These are phyloP conservation scores for Aurelia coerulea DNA, from an alignment of 30 jellyfish, hydroid and myxozoan species.

Conservation along the genomic window DNA sequence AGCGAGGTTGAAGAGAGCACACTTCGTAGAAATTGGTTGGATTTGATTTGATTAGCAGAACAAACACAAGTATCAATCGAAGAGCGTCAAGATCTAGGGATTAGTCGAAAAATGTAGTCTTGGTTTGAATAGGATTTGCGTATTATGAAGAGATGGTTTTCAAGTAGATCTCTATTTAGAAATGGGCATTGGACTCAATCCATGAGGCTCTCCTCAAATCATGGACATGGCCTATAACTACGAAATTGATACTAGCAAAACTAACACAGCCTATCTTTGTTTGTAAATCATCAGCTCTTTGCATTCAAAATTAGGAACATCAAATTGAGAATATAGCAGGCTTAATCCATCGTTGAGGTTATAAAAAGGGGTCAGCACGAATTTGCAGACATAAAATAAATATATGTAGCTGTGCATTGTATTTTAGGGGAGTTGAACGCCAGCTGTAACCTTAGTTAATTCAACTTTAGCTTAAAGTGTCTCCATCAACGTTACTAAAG, in stretches of 20 bases:
- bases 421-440: slow-evolving; percentile 1
- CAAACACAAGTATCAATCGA: slow-evolving; percentile 61
- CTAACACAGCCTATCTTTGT: slow-evolving; percentile 50
- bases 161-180: slow-evolving; percentile 67
- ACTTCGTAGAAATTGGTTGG: slow-evolving; percentile 11
- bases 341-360: slow-evolving; percentile 21
- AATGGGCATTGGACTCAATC: slow-evolving; percentile 55
- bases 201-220: slow-evolving; percentile 52
- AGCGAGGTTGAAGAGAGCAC: slow-evolving; percentile 25
- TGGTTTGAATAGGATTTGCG: slow-evolving; percentile 56
- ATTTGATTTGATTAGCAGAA: slow-evolving; percentile 60
- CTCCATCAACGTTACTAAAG: too few relatives aligned
- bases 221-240: slow-evolving; percentile 42
- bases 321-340: slow-evolving; percentile 42
- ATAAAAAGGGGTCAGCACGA: slow-evolving; percentile 37
- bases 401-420: background rate
- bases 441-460: slow-evolving; percentile 22
- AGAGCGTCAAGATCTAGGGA: slow-evolving; percentile 72
- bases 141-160: slow-evolving; percentile 61
- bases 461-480: too few relatives aligned
- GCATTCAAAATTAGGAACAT: slow-evolving; percentile 55
- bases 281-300: slow-evolving; percentile 45
- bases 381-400: slow-evolving; percentile 3
- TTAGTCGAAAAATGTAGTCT: slow-evolving; percentile 62
- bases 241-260: slow-evolving; percentile 46